A percentile compares a stretch with the other conserved stretches of the same genome.
phyloP scores from a whole-genome alignment of 2,113 vertebrate species.

The Anhinga rufa region DNA sequence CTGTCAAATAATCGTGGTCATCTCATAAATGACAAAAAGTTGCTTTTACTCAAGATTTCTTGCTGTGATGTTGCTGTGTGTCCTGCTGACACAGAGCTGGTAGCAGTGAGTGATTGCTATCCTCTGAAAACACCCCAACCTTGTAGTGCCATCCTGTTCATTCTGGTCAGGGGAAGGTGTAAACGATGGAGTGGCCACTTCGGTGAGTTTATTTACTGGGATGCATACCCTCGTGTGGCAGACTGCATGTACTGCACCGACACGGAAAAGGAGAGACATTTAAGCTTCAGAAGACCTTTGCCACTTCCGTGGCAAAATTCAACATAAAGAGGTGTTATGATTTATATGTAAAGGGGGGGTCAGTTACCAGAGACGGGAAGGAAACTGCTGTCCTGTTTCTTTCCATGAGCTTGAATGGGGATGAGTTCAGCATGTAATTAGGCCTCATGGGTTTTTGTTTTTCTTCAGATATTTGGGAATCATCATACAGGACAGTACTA shows the following conservation, averaged over 20 bases:
- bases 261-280: too few relatives aligned
- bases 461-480: not conserved
- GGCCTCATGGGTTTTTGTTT: not conserved
- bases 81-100: not conserved
- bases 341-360: not conserved
- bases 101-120: not conserved
- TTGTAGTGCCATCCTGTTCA: not conserved
- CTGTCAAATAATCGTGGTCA: not conserved
- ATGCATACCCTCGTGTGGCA: conserved; percentile 3
- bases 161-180: not conserved
- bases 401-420: not conserved
- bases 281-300: not conserved
- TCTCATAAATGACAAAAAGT: not conserved
- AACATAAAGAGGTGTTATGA: not conserved
- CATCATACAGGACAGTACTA: not conserved
- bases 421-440: not conserved
- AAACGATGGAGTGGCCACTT: not conserved
- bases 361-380: not conserved
- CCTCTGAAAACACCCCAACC: not conserved
- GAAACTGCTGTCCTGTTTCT: not conserved
- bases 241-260: not conserved
- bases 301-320: not conserved
- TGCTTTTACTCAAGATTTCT: not conserved
- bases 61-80: too few relatives aligned
- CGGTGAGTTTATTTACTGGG: not conserved